Conservation (phyloP, 1,140 invertebrate genomes). For the Bombus impatiens region DNA sequence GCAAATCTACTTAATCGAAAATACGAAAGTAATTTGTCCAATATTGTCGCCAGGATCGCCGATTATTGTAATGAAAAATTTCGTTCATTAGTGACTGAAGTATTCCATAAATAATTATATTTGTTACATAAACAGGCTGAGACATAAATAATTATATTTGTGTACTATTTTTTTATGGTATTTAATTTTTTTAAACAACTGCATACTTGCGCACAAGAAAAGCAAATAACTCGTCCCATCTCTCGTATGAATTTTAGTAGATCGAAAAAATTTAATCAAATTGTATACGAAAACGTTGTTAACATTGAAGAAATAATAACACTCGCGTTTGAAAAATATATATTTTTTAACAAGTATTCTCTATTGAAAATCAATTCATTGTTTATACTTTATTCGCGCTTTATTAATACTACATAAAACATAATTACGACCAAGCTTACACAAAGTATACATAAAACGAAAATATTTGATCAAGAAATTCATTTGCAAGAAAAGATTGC, state of each 20-base stretch:
- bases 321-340: not conserved
- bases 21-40: not conserved
- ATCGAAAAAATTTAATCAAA: not conserved
- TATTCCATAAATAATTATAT: not conserved
- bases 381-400: not conserved
- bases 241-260: not conserved
- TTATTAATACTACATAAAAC: not conserved
- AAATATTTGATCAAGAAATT: not conserved
- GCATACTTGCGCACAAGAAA: not conserved
- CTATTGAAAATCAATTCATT: not conserved
- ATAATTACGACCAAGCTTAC: not conserved
- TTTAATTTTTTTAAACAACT: not conserved
- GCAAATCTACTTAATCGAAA: not conserved
- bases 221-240: not conserved
- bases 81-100: not conserved
- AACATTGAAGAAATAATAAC: not conserved
- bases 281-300: conserved; percentile 21
- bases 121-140: not conserved
- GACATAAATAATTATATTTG: not conserved
- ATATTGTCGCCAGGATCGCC: not conserved
- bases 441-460: not conserved
- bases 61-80: not conserved
- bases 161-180: not conserved
- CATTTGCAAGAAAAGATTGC: not conserved
- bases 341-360: not conserved